Percentiles rank a stretch among this genome's conserved stretches.
These are phyloP conservation scores for Setophaga coronata DNA, from an alignment of 2,113 vertebrate genomes.

Conservation along the genomic window DNA sequence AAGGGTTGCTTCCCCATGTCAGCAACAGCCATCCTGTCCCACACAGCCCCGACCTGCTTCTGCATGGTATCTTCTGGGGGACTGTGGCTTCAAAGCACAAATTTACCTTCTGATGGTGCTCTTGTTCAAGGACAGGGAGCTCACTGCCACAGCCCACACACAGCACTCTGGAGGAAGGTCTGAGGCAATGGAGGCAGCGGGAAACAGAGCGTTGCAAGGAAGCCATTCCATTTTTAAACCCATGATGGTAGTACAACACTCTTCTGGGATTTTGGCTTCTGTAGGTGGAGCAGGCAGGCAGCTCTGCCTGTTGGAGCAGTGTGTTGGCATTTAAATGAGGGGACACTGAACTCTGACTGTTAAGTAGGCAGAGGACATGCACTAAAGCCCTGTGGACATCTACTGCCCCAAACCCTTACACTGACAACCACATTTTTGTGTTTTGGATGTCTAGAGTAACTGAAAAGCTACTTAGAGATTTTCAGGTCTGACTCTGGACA, in stretches of 20 bases:
- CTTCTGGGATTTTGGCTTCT: neutral
- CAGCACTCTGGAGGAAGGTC: neutral
- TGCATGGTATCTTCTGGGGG: neutral
- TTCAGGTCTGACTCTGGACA: neutral
- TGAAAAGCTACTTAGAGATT: neutral
- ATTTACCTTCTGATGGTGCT: neutral
- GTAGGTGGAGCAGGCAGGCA: neutral
- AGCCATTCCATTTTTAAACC: neutral
- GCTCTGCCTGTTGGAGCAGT: neutral
- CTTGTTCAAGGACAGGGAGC: neutral
- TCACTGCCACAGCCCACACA: neutral
- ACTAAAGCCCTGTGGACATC: neutral
- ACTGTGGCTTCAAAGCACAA: neutral
- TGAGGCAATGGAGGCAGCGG: fast-evolving
- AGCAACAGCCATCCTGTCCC: neutral
- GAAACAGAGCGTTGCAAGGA: neutral
- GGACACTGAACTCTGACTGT: neutral
- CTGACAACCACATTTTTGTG: neutral
- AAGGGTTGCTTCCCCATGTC: neutral
- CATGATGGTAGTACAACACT: fast-evolving
- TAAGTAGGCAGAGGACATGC: neutral
- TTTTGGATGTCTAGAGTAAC: neutral
- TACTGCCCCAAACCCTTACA: neutral
- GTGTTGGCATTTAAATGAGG: neutral
- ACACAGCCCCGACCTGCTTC: neutral